Conservation (phyloP, 1,140 invertebrate genomes). For the Lepidostoma basale region DNA sequence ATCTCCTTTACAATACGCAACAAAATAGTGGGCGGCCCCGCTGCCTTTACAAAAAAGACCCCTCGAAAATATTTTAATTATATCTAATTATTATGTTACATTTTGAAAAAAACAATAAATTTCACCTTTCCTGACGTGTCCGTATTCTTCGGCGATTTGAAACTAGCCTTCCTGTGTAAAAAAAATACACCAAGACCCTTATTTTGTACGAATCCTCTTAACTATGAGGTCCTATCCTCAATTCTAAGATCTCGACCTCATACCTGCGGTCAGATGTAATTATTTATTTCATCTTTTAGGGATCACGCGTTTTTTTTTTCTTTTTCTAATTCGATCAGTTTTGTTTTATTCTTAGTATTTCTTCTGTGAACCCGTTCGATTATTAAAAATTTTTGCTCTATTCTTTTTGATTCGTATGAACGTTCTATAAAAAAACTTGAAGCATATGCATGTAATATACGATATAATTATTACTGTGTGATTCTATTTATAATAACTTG, state of each 20-base stretch:
- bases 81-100: constrained; percentile 48
- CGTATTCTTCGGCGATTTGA: neutral
- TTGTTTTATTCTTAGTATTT: neutral
- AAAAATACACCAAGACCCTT: neutral
- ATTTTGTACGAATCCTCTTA: neutral
- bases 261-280: constrained; percentile 33
- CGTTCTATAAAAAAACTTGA: too few relatives aligned
- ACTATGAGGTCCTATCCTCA: too few relatives aligned
- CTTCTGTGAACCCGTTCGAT: too few relatives aligned
- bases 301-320: neutral
- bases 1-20: constrained; percentile 1
- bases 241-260: neutral
- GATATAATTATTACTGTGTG: too few relatives aligned
- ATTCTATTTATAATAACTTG: too few relatives aligned
- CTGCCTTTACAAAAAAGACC: constrained; percentile 30
- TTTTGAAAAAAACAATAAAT: constrained; percentile 46
- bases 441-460: too few relatives aligned
- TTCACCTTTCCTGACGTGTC: constrained; percentile 32
- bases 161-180: neutral
- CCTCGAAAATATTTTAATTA: constrained; percentile 46
- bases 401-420: too few relatives aligned
- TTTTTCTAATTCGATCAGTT: neutral
- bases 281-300: constrained; percentile 22
- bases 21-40: constrained; percentile 31
- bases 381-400: too few relatives aligned